Conservation (phyloP, 2,113 vertebrate genomes). For the Crotalus viridis region DNA sequence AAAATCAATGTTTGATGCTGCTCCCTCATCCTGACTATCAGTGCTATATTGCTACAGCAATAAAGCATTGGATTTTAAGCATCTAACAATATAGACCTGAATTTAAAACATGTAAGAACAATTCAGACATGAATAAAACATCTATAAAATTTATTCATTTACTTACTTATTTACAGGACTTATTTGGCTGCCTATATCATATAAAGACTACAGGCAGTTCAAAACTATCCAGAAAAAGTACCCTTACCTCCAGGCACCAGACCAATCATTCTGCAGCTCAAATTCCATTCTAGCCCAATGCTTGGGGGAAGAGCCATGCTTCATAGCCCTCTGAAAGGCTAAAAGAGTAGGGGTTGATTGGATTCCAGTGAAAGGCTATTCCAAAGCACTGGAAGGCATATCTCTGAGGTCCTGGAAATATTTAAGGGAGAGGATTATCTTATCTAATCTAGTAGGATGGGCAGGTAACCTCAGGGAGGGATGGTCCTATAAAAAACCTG, state of each 20-base stretch:
- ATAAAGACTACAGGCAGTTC: not conserved
- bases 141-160: not conserved
- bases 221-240: not conserved
- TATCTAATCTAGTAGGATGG: not conserved
- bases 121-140: slow-evolving; percentile 38
- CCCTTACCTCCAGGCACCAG: not conserved
- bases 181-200: not conserved
- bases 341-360: not conserved
- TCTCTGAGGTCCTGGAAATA: not conserved
- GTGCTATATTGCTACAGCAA: slow-evolving; percentile 50
- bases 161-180: not conserved
- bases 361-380: not conserved
- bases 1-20: slow-evolving; percentile 65
- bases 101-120: slow-evolving; percentile 57
- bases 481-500: not conserved
- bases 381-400: not conserved
- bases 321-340: not conserved
- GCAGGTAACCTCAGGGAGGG: not conserved
- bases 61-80: slow-evolving; percentile 59
- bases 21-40: slow-evolving; percentile 51
- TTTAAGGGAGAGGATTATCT: not conserved
- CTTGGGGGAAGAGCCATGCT: not conserved
- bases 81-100: slow-evolving; percentile 48
- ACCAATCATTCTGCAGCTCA: not conserved
- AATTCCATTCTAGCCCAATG: not conserved